Conservation (phyloP, 2,113 vertebrate species). For the Crocuta crocuta region DNA sequence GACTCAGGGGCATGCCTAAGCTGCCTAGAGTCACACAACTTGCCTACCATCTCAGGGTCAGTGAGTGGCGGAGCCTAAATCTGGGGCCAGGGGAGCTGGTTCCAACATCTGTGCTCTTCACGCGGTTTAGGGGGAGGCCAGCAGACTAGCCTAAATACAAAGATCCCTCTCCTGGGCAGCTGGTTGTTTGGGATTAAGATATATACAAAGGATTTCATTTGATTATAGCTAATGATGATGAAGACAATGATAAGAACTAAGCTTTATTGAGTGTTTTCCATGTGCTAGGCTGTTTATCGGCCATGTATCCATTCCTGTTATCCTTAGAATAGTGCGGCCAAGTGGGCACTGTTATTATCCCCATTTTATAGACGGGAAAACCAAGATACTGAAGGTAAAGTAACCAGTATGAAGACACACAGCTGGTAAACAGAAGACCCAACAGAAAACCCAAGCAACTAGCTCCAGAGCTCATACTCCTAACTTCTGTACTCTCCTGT, state of each 20-base stretch:
- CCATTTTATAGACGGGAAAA: neutral
- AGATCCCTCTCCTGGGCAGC: neutral
- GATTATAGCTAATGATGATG: neutral
- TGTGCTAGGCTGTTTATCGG: neutral
- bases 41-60: neutral
- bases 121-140: neutral
- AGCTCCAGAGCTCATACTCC: neutral
- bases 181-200: neutral
- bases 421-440: neutral
- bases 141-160: neutral
- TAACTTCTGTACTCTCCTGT: neutral
- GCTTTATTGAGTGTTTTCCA: neutral
- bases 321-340: neutral
- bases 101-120: neutral
- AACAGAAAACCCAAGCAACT: neutral
- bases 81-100: neutral
- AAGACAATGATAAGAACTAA: neutral
- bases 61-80: neutral
- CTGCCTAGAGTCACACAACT: neutral
- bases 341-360: neutral
- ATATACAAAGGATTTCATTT: neutral
- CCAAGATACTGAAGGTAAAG: neutral
- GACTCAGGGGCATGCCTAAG: fast-evolving
- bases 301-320: neutral
- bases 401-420: neutral